Evolutionary conservation across 2,113 vertebrate species (phyloP).

Genomic region (Chitala chitala): DNA sequence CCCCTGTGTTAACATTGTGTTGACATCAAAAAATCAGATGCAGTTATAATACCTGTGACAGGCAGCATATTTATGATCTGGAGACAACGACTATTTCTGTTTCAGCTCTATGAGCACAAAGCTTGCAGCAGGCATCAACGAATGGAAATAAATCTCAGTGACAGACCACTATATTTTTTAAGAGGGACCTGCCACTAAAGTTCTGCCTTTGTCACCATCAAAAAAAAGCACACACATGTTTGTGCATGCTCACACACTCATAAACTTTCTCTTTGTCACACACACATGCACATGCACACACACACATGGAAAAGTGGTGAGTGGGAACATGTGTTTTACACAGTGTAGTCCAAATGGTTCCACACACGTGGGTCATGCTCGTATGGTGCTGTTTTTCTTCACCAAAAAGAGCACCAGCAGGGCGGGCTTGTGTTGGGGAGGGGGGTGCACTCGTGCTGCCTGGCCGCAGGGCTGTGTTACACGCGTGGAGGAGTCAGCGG

Average conservation of each 20-base stretch:
- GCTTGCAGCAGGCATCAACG: background rate
- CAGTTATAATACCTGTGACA: constrained; percentile 10
- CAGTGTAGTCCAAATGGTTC: background rate
- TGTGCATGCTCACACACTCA: background rate
- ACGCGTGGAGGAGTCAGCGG: constrained; percentile 17
- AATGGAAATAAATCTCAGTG: background rate
- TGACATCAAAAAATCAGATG: background rate
- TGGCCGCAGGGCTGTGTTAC: background rate
- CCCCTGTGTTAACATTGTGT: background rate
- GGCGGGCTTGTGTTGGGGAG: background rate
- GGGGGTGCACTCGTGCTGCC: background rate
- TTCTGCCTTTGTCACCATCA: background rate
- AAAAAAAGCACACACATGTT: no score
- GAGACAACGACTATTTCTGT: background rate
- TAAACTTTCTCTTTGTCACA: no score
- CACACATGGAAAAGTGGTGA: background rate
- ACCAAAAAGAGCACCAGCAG: background rate
- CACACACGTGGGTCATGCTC: background rate
- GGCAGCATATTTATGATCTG: background rate
- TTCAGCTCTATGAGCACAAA: no score
- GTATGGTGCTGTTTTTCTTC: background rate
- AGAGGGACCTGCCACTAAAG: background rate
- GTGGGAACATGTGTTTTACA: constrained; percentile 7
- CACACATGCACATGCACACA: background rate
- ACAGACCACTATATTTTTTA: background rate